phyloP scores from a whole-genome alignment of 1,140 invertebrate species.

The Leucophenga varia region DNA sequence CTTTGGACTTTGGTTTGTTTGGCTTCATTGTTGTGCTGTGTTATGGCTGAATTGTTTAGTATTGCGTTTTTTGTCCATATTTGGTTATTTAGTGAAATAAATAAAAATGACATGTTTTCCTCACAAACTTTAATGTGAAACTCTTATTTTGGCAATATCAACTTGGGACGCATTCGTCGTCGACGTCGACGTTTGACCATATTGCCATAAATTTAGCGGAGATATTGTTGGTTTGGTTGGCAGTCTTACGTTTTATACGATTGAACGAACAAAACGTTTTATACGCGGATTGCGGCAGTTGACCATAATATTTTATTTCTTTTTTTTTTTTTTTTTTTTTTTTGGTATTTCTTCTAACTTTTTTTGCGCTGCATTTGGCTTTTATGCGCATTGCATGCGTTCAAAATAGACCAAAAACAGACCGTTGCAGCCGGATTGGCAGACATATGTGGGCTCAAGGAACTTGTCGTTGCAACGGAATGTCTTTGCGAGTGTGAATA shows the following conservation, averaged over 20 bases:
- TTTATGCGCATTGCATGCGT: conserved; percentile 39
- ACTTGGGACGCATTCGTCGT: not conserved
- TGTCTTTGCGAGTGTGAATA: conserved; percentile 10
- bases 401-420: too few species aligned
- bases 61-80: conserved; percentile 37
- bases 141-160: conserved; percentile 35
- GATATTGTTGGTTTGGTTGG: too few species aligned
- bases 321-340: too few species aligned
- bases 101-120: conserved; percentile 51
- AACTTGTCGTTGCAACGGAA: conserved; percentile 46
- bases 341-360: too few species aligned
- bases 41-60: conserved; percentile 15
- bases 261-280: too few species aligned
- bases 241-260: too few species aligned
- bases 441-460: conserved; percentile 47
- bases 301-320: conserved; percentile 18
- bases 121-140: conserved; percentile 37
- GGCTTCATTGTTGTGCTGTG: too few species aligned
- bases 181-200: conserved; percentile 3
- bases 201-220: conserved; percentile 42
- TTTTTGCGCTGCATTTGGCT: conserved; percentile 19
- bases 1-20: conserved; percentile 28
- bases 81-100: conserved; percentile 40
- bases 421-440: not conserved
- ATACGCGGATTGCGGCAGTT: conserved; percentile 20